Base-by-base conservation (phyloP, 2,113 vertebrate genomes). In the Emydura subglobosa region DNA sequence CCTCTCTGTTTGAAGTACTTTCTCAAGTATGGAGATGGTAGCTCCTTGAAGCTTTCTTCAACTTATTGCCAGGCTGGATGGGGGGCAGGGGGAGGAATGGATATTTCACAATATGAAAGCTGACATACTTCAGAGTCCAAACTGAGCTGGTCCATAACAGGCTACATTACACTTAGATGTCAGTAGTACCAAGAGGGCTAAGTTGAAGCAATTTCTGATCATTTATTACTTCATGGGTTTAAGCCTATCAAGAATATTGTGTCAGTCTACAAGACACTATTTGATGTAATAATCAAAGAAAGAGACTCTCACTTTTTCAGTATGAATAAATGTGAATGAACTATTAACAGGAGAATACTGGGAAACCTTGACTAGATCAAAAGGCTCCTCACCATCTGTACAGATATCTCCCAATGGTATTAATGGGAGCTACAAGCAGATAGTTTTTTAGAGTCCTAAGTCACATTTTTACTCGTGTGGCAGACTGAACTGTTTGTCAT, bases 311-410 rank as follows among this genome's bases (percentile, higher is more conserved):
- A n/a, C n/a, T 39, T 19, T 72, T 72, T 19, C 19, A 39, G 65
- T 22, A 19, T 34, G 16, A 65, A 65, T 31, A 65, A 34, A 10
- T 17, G 61, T 72, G 65, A 72, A 39, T 39, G 6, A 68, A n/a
- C 19, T 39, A 6, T 68, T 34, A 72, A 72, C n/a, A 53, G 16
- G 51, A 17, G 16, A 53, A 16, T 53, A 39, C n/a, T n/a, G 17
- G 82, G 65, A 42, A 34, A 79, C 22, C 34, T 79, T 27, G 59
- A 91, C 57, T 91, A 96, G 96, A 97, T 95, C 95, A 87, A 68
- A 93, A 83, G 95, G 19, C 93, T 97, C 95, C 94, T 90, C 50
- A 85, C 57, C 29, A 59, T 0, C 0, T 10, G 87, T 4, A 78
- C 42, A 76, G 54, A 81, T 39, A 24, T 79, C 51, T 74, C 81